phyloP scores from a whole-genome alignment of 1,140 invertebrate species.

The Polypedilum vanderplanki region DNA sequence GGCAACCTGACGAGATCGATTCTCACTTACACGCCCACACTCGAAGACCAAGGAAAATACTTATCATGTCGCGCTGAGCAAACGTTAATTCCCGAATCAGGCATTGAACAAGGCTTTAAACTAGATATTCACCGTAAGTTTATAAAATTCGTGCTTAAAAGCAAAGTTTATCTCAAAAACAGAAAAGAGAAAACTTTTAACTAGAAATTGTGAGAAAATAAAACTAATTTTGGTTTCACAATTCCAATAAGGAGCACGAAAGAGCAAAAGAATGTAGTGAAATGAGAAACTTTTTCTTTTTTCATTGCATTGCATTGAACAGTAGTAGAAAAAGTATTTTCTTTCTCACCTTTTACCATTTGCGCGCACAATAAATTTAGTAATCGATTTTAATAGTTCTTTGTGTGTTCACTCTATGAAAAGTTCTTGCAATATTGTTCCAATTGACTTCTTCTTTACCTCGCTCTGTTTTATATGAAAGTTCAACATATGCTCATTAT shows the following conservation, averaged over 20 bases:
- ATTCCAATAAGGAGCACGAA: background rate
- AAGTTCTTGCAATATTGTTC: too few relatives aligned
- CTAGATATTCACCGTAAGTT: slow-evolving; percentile 83
- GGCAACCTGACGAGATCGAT: slow-evolving; percentile 79
- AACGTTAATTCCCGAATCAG: slow-evolving; percentile 62
- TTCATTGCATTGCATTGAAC: background rate
- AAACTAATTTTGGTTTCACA: background rate
- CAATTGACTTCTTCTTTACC: too few relatives aligned
- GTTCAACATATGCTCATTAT: background rate
- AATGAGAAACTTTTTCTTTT: background rate
- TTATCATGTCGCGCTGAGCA: slow-evolving; percentile 74
- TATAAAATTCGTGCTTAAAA: background rate
- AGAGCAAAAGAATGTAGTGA: background rate
- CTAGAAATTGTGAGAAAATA: too few relatives aligned
- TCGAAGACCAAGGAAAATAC: slow-evolving; percentile 76
- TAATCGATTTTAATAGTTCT: background rate
- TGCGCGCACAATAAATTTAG: background rate
- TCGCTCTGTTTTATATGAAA: too few relatives aligned
- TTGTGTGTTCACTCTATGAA: too few relatives aligned
- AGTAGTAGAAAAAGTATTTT: background rate
- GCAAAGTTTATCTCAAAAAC: background rate
- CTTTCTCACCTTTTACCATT: background rate
- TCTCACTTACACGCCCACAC: slow-evolving; percentile 70
- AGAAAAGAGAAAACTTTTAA: background rate
- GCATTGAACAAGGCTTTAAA: slow-evolving; percentile 72